Evolutionary conservation across 2,113 vertebrate species (phyloP), one percentile per base, ranked within the genome.

Genomic region (Siniperca knerii): DNA sequence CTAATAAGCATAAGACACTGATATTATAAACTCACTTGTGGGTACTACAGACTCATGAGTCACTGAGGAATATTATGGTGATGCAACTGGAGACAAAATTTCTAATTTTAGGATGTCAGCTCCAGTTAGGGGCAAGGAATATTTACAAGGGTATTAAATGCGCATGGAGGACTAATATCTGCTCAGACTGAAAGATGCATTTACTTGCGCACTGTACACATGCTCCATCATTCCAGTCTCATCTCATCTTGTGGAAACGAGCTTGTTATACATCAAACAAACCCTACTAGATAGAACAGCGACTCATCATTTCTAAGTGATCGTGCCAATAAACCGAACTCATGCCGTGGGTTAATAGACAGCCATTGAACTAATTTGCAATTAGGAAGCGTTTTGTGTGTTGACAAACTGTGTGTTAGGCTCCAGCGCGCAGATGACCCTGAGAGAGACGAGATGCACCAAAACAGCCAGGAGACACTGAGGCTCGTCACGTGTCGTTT

Each of bases 401-500:
- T 77, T 87, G 84, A 92, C 89, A 88, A 79, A 88, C 75, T 84
- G 37, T n/a, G 21, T 40, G 8, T 35, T 25, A 25, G 55, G 73
- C 70, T 78, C 65, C 75, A 78, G 81, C 66, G 57, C 78, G 33
- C 66, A 42, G 67, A 90, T 73, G 85, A 90, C 88, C 85, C 82
- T 58, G 44, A 86, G n/a, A 85, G 46, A 73, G 42, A 80, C 68
- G 12, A 23, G 72, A 68, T 72, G 77, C 90, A 87, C 46, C 81
- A 81, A 48, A 88, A 88, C 81, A 87, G 77, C 90, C 90, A 79
- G 66, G 83, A 86, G 87, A 84, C 71, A 69, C 81, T 20, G 71
- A 50, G 82, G 70, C 75, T 72, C 11, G 58, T 92, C 93, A 92
- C 89, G 92, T 92, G 92, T 71, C 74, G 87, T 90, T 86, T 90